Evolutionary conservation across 2,113 vertebrate species (phyloP), one percentile per base, ranked within the genome.

Genomic region (Marmota monax): DNA sequence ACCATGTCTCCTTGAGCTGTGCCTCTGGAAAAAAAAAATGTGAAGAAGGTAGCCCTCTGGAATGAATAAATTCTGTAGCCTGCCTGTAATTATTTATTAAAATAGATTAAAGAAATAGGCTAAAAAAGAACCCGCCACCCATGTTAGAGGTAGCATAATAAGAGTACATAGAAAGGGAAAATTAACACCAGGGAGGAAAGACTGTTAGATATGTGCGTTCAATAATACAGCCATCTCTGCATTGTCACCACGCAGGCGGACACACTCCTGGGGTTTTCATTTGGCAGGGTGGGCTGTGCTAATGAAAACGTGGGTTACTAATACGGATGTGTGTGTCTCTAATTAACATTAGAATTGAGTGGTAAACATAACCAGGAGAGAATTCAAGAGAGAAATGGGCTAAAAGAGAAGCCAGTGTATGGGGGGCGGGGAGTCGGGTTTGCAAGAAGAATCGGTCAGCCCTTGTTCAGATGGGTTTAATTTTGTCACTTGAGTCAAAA

Each of bases 71-170:
- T 98, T 98, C 98, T 98, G 98, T 97, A 97, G 97, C 97, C 98
- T 97, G 98, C 95, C 98, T 97, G 94, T 98, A 98, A 98, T 99
- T 98, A 98, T 98, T 98, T 98, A 99, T 98, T 98, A 98, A 98
- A 98, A 98, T 96, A 96, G 98, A 97, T 97, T 94, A 93, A 95
- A 85, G n/a, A 97, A 97, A 98, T 96, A 84, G 97, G 96, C 88
- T 96, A 96, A 97, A 97, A 97, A 96, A 95, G 94, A 97, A 98
- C 90, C 88, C 4, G 53, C 73, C 82, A 88, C 80, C 93, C 95
- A 89, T 96, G 92, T 96, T 98, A 94, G 93, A 92, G 89, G 92
- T 95, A 83, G 78, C 76, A 97, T 96, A 97, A 97, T 96, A 96
- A 96, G 85, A 95, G 86, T 25, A 95, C 96, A 88, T 2, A 97